Evolutionary conservation across 1,140 invertebrate genomes (phyloP).

Genomic region (Apocrypta bakeri): DNA sequence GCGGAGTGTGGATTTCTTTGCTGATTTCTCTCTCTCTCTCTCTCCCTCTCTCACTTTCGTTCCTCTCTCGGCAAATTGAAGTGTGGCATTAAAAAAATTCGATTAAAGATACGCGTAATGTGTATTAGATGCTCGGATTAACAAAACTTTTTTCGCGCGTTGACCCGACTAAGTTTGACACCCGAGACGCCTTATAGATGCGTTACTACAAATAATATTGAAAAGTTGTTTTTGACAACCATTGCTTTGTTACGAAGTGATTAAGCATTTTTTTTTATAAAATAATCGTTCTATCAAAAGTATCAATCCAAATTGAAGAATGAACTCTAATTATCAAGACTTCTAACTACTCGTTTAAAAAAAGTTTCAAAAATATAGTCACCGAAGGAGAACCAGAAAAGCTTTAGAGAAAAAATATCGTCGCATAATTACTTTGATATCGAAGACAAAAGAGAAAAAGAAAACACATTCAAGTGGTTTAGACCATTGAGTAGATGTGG

Average conservation of each 20-base stretch:
- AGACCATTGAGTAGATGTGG: neutral
- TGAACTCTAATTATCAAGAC: no score
- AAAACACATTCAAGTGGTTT: no score
- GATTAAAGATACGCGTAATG: constrained; percentile 5
- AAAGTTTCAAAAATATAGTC: no score
- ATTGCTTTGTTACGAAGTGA: neutral
- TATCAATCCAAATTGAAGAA: no score
- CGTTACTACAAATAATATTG: no score
- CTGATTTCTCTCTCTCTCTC: neutral
- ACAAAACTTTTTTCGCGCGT: neutral
- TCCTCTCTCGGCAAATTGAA: neutral
- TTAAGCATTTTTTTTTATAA: no score
- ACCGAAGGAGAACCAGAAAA: no score
- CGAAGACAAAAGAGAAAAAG: no score
- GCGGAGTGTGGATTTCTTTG: constrained; percentile 32
- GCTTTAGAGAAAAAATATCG: neutral
- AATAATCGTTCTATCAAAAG: no score
- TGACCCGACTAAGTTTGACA: neutral
- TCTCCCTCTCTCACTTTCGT: neutral
- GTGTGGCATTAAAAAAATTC: neutral
- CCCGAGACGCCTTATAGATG: neutral
- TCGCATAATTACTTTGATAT: no score
- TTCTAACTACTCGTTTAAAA: no score
- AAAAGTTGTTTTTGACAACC: neutral
- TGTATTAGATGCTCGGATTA: constrained; percentile 17